A percentile compares a stretch with the other conserved stretches of the same genome.
Evolutionary conservation across 2,113 vertebrate genomes (phyloP).

Genomic region (Coracopsis vasa): DNA sequence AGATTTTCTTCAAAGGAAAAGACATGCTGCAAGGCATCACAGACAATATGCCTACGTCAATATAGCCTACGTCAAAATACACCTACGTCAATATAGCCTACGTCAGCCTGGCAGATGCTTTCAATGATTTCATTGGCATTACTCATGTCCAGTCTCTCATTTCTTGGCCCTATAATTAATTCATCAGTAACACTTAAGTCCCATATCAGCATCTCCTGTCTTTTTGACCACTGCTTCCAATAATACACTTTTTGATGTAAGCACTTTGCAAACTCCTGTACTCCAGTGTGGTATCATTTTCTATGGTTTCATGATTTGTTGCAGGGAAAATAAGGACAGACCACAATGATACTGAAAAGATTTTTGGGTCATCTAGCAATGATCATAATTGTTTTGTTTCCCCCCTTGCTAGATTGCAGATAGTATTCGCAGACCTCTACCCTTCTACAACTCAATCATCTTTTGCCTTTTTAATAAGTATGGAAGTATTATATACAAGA

Average conservation of each 20-base stretch:
- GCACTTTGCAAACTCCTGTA: not conserved
- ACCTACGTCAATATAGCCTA: not conserved
- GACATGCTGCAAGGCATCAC: not conserved
- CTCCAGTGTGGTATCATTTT: rapidly evolving
- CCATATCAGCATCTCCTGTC: not conserved
- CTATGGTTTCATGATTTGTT: not conserved
- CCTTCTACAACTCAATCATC: not conserved
- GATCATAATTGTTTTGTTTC: not conserved
- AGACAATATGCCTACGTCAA: not conserved
- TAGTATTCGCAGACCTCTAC: not conserved
- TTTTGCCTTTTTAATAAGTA: not conserved
- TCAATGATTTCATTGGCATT: not conserved
- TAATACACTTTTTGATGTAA: not conserved
- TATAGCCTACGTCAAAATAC: not conserved
- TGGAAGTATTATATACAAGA: not conserved
- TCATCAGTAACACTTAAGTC: not conserved
- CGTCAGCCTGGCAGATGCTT: not conserved
- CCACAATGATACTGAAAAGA: not conserved
- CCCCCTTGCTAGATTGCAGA: not conserved
- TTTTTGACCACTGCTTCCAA: not conserved
- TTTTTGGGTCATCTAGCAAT: not conserved
- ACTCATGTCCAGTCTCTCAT: not conserved
- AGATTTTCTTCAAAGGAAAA: not conserved
- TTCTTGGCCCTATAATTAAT: not conserved
- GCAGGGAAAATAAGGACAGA: not conserved